phyloP scores from a whole-genome alignment of 2,797 vertebrate species.

The Carcharodon carcharias region DNA sequence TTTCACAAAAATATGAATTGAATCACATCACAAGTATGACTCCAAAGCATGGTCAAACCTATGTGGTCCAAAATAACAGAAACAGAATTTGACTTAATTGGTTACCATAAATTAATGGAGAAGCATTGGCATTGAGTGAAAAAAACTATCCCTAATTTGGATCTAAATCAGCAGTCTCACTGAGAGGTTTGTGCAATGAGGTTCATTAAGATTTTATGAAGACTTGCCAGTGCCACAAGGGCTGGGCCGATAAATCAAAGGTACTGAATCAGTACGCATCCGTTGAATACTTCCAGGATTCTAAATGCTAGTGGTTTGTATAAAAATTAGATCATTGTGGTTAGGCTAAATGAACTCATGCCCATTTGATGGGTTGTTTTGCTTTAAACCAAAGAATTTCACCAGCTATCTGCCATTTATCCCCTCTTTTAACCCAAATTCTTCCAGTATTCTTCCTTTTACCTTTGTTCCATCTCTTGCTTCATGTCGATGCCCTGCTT shows the following conservation, averaged over 20 bases:
- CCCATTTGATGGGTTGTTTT: neutral
- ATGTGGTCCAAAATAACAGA: neutral
- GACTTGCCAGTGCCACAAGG: neutral
- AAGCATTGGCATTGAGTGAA: neutral
- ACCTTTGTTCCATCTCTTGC: conserved; percentile 98
- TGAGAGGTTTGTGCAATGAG: neutral
- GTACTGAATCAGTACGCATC: neutral
- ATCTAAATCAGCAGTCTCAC: neutral
- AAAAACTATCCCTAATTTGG: neutral
- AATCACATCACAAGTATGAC: neutral
- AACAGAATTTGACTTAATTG: neutral
- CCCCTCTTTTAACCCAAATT: neutral
- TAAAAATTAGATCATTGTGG: neutral
- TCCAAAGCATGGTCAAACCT: neutral
- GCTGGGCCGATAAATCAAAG: neutral
- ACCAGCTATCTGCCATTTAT: neutral
- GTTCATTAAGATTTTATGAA: neutral
- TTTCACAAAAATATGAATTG: neutral
- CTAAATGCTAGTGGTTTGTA: neutral
- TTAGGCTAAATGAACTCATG: neutral
- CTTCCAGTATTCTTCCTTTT: conserved; percentile 34
- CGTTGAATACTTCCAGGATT: neutral
- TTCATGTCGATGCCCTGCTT: conserved; percentile 99
- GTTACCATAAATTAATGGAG: neutral
- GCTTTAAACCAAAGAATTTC: neutral